phyloP scores from a whole-genome alignment of 2,113 vertebrate species.

The Noctilio leporinus region DNA sequence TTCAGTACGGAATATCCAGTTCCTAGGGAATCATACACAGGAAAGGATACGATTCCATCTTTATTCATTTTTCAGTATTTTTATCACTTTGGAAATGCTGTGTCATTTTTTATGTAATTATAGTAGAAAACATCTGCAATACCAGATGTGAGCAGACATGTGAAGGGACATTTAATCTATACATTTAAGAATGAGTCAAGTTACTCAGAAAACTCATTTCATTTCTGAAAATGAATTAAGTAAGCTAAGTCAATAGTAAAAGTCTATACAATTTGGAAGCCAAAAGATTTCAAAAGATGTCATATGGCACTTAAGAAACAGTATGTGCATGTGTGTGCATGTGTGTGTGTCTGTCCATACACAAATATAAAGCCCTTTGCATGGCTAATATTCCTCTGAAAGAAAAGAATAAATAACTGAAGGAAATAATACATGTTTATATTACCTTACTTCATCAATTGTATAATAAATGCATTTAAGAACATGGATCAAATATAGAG shows the following conservation, averaged over 20 bases:
- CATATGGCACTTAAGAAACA: conserved; percentile 46
- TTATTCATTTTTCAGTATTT: conserved; percentile 36
- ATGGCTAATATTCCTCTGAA: neutral
- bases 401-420: neutral
- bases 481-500: neutral
- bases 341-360: neutral
- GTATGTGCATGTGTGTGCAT: neutral
- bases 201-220: conserved; percentile 69
- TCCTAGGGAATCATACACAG: neutral
- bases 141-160: conserved; percentile 65
- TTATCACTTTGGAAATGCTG: conserved; percentile 48
- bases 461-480: neutral
- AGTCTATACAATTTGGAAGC: conserved; percentile 52
- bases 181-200: conserved; percentile 67
- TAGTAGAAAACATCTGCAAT: conserved; percentile 68
- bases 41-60: conserved; percentile 14
- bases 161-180: conserved; percentile 59
- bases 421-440: neutral
- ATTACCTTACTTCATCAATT: neutral
- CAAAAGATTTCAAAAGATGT: conserved; percentile 51
- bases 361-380: neutral
- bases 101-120: conserved; percentile 55
- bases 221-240: conserved; percentile 65
- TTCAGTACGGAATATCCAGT: conserved; percentile 18
- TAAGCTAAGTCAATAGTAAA: conserved; percentile 61